A percentile compares a stretch with the other conserved stretches of the same genome.
phyloP scores from a whole-genome alignment of 2,888 invertebrate genomes.

The Pocota personata region DNA sequence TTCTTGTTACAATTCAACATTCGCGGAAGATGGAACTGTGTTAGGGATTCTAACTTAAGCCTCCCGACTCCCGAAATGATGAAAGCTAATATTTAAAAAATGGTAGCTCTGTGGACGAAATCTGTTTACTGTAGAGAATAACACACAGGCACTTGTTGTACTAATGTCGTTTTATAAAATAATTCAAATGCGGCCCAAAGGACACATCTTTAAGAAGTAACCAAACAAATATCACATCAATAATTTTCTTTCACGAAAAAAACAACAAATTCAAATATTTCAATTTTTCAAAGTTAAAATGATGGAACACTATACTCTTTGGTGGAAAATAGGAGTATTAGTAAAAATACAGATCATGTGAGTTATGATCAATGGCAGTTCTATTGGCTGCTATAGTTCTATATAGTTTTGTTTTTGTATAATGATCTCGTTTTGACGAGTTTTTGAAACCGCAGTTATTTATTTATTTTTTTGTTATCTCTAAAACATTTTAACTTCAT shows the following conservation, averaged over 20 bases:
- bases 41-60: too few species aligned
- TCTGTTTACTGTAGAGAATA: too few species aligned
- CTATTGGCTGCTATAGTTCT: slow-evolving; percentile 68
- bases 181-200: too few species aligned
- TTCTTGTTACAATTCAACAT: too few species aligned
- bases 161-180: too few species aligned
- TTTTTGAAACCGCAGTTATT: slow-evolving; percentile 68
- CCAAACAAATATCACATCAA: slow-evolving; percentile 37
- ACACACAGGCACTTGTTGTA: too few species aligned
- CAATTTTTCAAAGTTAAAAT: slow-evolving; percentile 34
- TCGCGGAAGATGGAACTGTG: too few species aligned
- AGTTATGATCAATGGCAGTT: slow-evolving; percentile 70
- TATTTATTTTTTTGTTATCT: slow-evolving; percentile 2
- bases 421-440: slow-evolving; percentile 59
- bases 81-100: too few species aligned
- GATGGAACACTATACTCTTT: slow-evolving; percentile 64
- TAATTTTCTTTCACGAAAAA: not conserved
- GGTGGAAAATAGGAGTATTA: slow-evolving; percentile 53
- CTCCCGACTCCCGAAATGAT: too few species aligned
- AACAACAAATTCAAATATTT: not conserved
- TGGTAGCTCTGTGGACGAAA: too few species aligned
- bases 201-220: not conserved
- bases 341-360: slow-evolving; percentile 55
- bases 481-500: slow-evolving; percentile 10
- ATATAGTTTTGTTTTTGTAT: slow-evolving; percentile 48